phyloP scores from a whole-genome alignment of 2,888 invertebrate genomes.

The Agonopterix arenella region DNA sequence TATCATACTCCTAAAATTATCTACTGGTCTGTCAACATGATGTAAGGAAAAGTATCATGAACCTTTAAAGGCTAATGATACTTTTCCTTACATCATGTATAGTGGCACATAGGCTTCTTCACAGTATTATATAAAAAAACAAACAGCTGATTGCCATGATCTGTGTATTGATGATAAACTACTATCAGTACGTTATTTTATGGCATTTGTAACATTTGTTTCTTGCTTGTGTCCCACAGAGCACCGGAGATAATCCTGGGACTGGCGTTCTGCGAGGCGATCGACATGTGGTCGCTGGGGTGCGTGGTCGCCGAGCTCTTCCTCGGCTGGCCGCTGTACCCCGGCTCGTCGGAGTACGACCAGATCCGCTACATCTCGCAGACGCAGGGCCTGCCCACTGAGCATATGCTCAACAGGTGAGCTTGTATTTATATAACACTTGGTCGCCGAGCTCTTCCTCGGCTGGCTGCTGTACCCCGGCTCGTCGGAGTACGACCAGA shows the following conservation, averaged over 20 bases:
- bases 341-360: constrained; percentile 99
- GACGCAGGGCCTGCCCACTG: constrained; percentile 98
- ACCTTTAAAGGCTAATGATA: no score
- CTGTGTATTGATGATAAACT: no score
- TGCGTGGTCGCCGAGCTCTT: constrained; percentile 99
- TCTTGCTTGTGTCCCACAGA: constrained; percentile 60
- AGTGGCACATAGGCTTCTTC: no score
- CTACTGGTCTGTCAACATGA: no score
- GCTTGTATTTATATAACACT: background rate
- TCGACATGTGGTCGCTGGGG: constrained; percentile 99
- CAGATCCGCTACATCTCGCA: constrained; percentile 98
- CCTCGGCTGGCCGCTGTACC: constrained; percentile 99
- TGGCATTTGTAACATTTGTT: background rate
- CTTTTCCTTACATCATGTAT: no score
- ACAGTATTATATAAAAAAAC: no score
- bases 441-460: no score
- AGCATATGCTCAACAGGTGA: constrained; percentile 98
- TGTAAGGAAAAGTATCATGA: no score
- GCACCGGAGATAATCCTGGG: constrained; percentile 98
- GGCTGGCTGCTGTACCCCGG: constrained; percentile 99
- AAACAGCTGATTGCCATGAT: no score
- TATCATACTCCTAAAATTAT: no score
- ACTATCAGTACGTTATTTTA: no score
- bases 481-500: constrained; percentile 99
- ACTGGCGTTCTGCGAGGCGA: constrained; percentile 98